Base-by-base conservation (phyloP, 2,888 invertebrate genomes). In the Sceliomorpha sp. region DNA sequence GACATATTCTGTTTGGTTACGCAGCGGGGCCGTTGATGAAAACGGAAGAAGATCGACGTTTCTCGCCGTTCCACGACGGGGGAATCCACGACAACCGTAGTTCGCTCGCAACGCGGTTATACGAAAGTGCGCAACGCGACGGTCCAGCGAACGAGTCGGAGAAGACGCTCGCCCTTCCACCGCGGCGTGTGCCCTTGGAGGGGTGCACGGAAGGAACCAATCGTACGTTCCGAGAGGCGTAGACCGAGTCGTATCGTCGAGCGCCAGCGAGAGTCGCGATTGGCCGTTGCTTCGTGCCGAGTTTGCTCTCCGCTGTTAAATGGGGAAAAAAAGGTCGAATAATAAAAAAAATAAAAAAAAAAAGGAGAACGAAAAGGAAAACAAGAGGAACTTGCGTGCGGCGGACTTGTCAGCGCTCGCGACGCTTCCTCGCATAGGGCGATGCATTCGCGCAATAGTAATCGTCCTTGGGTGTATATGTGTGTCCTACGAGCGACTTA, bases 71-170 rank as follows among this genome's bases (percentile, higher is more conserved):
- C 8, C 29, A 8, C 9, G 29, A 8, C 7, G 29, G 8, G 9
- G 9, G 8, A 5, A 5, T 27, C 7, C 12, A 9, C 17, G 17
- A 36, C 36, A 34, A 39, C 32, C 40, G 69, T 48, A 36, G 29
- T 53, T 53, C 37, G 51, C 58, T 29, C 66, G 56, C 34, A 56
- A 58, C 66, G 51, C 63, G 60, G 55, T 39, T 48, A 47, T 17
- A 48, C 70, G 64, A 66, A 60, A 66, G 63, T 69, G 69, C 63
- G 69, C 62, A 58, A 42, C 37, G 72, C 56, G 53, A 63, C 64
- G 70, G 60, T 59, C 59, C 37, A 62, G 32, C 58, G 63, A 48
- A 39, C 48, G 69, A 67, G 55, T 48, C 45, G 9, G 55, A 36
- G 47, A 51, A 56, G 44, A 27, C 47, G 32, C 51, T 32, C 56